A percentile compares a stretch with the other conserved stretches of the same genome.
Evolutionary conservation across 1,140 invertebrate species (phyloP).

Genomic region (Pseudomyrmex dendroicus): DNA sequence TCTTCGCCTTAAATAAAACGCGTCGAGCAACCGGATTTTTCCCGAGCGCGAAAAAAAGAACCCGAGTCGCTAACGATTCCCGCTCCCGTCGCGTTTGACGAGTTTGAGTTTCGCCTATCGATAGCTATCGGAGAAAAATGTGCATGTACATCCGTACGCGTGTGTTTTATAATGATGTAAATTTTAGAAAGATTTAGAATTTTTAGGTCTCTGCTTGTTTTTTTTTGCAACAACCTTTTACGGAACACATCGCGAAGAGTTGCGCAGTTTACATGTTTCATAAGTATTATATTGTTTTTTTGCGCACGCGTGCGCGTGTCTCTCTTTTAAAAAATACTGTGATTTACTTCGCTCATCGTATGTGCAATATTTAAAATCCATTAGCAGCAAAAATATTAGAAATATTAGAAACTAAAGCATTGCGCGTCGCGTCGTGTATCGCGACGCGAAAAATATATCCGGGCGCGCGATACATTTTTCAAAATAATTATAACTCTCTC

Average conservation of each 20-base stretch:
- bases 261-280: neutral
- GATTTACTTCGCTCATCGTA: neutral
- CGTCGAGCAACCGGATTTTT: neutral
- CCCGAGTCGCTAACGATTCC: conserved; percentile 3
- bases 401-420: neutral
- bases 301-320: neutral
- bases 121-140: neutral
- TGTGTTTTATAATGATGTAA: neutral
- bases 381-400: neutral
- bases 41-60: conserved; percentile 16
- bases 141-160: neutral
- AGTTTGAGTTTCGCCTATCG: neutral
- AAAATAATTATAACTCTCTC: conserved; percentile 36
- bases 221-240: neutral
- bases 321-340: conserved; percentile 1
- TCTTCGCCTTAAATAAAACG: conserved; percentile 41
- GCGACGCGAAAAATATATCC: neutral
- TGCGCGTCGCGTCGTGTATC: too few relatives aligned
- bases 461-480: neutral
- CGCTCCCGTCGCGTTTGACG: neutral
- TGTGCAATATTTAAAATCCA: neutral
- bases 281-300: neutral
- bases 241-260: neutral
- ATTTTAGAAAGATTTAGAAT: neutral
- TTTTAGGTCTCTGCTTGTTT: neutral